Conservation (phyloP, 2,113 vertebrate species). For the Pterocles burchelli region DNA sequence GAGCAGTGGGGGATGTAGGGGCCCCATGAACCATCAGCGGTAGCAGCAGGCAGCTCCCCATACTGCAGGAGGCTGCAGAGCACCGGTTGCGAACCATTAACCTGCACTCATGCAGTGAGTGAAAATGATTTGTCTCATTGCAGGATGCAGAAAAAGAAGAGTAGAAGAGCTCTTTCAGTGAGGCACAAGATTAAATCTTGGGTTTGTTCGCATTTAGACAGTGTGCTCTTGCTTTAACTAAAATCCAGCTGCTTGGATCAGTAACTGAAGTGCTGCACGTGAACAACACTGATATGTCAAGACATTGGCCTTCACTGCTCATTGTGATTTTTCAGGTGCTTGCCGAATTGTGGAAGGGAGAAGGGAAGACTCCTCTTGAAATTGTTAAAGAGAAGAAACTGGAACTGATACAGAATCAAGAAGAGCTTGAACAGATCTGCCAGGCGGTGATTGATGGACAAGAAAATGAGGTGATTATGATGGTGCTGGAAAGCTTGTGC, state of each 20-base stretch:
- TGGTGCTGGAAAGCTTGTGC: slow-evolving; percentile 23
- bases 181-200: background rate
- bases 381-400: slow-evolving; percentile 87
- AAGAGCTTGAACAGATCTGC: slow-evolving; percentile 85
- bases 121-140: background rate
- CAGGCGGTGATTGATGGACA: slow-evolving; percentile 82
- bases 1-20: rapidly evolving
- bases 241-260: background rate
- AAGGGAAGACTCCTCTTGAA: slow-evolving; percentile 79
- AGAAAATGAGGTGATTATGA: slow-evolving; percentile 81
- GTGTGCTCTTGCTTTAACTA: background rate
- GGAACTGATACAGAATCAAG: slow-evolving; percentile 79
- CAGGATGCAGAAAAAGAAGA: background rate
- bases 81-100: rapidly evolving
- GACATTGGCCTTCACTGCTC: background rate
- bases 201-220: background rate
- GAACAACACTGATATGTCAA: background rate
- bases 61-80: background rate
- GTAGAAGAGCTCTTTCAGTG: background rate
- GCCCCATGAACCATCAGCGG: rapidly evolving
- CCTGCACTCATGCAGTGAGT: background rate
- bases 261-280: background rate
- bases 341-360: slow-evolving; percentile 81
- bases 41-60: rapidly evolving
- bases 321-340: slow-evolving; percentile 71